A percentile compares a stretch with the other conserved stretches of the same genome.
phyloP scores from a whole-genome alignment of 2,113 vertebrate genomes.

The Hippolais icterina region DNA sequence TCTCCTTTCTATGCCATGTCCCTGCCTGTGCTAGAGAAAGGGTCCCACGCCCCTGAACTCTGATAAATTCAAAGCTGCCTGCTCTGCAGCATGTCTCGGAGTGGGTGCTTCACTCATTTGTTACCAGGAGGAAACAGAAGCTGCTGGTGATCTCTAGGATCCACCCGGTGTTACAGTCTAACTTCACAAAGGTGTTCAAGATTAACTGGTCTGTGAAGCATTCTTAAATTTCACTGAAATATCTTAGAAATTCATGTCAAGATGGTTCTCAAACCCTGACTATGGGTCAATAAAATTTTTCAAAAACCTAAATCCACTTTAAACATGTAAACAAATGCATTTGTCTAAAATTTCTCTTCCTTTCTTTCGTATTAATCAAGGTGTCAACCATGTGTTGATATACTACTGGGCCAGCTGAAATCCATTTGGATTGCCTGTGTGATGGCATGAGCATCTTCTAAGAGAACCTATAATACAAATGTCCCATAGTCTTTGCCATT shows the following conservation, averaged over 20 bases:
- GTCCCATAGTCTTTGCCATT: neutral
- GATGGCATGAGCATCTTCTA: neutral
- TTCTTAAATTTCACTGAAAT: neutral
- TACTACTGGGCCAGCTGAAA: neutral
- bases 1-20: no score
- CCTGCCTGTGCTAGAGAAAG: no score
- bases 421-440: neutral
- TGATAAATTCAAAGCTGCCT: no score
- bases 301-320: neutral
- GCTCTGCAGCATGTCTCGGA: no score
- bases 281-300: neutral
- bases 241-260: neutral
- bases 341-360: neutral
- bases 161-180: neutral
- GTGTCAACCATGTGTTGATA: rapidly evolving
- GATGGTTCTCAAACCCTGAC: neutral
- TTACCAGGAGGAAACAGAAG: no score
- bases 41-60: no score
- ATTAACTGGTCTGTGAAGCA: neutral
- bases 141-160: no score
- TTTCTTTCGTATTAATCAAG: neutral
- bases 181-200: neutral
- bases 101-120: no score
- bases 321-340: neutral
- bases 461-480: neutral